A percentile compares a stretch with the other conserved stretches of the same genome.
phyloP scores from a whole-genome alignment of 2,113 vertebrate species.

The Pterophyllum scalare region DNA sequence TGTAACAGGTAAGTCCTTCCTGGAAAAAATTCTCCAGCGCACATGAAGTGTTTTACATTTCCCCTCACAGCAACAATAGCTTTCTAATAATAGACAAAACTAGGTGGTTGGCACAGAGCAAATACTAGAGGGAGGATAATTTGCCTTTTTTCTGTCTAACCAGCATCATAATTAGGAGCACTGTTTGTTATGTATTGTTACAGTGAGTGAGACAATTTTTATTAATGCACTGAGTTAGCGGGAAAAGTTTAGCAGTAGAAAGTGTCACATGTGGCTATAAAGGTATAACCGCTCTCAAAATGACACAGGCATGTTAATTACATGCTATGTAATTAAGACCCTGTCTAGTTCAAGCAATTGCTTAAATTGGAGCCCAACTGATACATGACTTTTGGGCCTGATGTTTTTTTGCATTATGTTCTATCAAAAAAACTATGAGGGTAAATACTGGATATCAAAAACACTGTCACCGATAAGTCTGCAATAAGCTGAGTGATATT shows the following conservation, averaged over 20 bases:
- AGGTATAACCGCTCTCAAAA: not conserved
- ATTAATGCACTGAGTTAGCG: constrained; percentile 5
- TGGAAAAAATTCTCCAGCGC: not conserved
- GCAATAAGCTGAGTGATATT: constrained; percentile 4
- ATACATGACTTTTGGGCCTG: not conserved
- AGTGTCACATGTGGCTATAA: not conserved
- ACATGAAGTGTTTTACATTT: constrained; percentile 31
- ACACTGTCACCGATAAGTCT: not conserved
- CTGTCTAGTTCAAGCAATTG: not conserved
- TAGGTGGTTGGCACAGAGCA: not conserved
- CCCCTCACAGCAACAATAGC: not conserved
- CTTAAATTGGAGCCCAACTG: not conserved
- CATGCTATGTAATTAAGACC: not conserved
- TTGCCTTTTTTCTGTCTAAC: constrained; percentile 11
- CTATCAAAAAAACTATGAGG: not conserved
- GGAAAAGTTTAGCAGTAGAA: not conserved
- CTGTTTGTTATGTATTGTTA: constrained; percentile 25
- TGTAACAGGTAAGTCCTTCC: not conserved
- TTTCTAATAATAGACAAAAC: constrained; percentile 40
- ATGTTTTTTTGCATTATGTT: not conserved
- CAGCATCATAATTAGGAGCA: not conserved
- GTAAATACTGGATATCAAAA: not conserved
- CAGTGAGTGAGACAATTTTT: constrained; percentile 11
- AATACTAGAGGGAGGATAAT: constrained; percentile 15
- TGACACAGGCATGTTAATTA: constrained; percentile 1